A percentile compares a stretch with the other conserved stretches of the same genome.
Conservation (phyloP, 2,797 vertebrate species). For the Gallinago solitaria region DNA sequence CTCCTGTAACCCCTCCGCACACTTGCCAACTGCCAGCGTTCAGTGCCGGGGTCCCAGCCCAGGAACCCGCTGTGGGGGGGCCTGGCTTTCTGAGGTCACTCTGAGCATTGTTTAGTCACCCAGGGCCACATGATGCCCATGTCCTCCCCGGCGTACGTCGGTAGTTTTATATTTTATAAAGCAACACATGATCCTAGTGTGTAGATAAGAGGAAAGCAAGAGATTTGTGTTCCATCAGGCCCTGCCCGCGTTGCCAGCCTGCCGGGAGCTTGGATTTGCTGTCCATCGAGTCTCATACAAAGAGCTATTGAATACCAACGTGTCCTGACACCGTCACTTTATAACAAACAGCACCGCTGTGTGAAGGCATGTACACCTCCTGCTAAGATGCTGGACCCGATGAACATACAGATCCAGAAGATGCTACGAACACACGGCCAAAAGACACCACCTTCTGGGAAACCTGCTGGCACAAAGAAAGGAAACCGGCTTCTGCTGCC, state of each 20-base stretch:
- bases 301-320: background rate
- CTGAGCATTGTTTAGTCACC: background rate
- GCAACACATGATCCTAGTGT: rapidly evolving
- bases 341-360: rapidly evolving
- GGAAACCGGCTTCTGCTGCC: background rate
- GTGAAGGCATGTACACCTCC: rapidly evolving
- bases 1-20: background rate
- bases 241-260: rapidly evolving
- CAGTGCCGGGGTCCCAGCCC: background rate
- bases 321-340: rapidly evolving
- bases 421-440: rapidly evolving
- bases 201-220: rapidly evolving
- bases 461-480: background rate
- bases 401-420: background rate
- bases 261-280: background rate
- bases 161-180: background rate
- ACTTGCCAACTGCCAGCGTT: rapidly evolving
- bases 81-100: background rate
- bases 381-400: background rate
- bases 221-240: background rate
- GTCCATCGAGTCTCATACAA: rapidly evolving
- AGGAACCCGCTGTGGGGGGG: rapidly evolving
- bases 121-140: rapidly evolving
- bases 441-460: background rate
- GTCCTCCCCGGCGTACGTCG: rapidly evolving